Percentiles rank a stretch among this genome's conserved stretches.
These are phyloP conservation scores for Cyanoderma ruficeps DNA, from an alignment of 2,113 vertebrate species.

Conservation along the genomic window DNA sequence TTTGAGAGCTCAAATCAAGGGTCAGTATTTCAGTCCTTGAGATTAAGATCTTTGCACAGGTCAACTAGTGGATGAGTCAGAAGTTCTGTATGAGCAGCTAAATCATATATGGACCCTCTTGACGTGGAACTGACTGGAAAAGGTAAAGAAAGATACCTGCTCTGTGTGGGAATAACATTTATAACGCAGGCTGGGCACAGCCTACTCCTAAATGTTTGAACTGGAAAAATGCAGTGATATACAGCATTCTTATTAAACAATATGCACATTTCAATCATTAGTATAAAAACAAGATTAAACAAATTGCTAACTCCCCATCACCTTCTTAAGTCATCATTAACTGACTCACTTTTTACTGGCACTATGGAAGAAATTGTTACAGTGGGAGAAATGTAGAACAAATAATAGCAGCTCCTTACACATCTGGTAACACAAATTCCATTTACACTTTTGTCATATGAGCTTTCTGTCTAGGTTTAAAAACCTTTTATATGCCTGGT, in stretches of 20 bases:
- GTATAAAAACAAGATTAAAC: neutral
- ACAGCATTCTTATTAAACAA: neutral
- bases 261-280: neutral
- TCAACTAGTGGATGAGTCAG: neutral
- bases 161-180: neutral
- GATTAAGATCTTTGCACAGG: neutral
- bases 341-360: neutral
- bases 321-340: neutral
- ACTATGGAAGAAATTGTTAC: neutral
- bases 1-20: neutral
- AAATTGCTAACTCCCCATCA: neutral
- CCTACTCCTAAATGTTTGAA: neutral
- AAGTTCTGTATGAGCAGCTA: neutral
- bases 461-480: neutral
- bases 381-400: neutral
- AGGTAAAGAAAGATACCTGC: neutral
- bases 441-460: neutral
- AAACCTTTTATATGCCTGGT: neutral
- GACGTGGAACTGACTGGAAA: neutral
- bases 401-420: neutral
- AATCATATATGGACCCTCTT: neutral
- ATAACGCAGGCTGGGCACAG: neutral
- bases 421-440: neutral
- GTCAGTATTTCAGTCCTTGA: neutral
- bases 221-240: neutral